Evolutionary conservation across 1,140 invertebrate genomes (phyloP).

Genomic region (Macrostomum lignano): DNA sequence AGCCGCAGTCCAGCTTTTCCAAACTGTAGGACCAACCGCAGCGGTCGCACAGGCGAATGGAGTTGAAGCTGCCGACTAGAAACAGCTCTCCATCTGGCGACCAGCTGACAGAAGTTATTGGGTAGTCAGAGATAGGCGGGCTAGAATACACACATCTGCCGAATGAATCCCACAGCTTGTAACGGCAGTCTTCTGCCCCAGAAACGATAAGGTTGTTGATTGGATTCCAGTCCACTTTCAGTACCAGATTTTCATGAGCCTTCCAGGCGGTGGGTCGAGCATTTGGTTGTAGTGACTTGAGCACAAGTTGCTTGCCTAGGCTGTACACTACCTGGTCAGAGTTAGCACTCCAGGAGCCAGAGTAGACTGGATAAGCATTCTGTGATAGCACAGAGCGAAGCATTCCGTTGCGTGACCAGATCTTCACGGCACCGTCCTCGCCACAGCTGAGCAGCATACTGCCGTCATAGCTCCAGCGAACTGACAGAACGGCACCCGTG

Average conservation of each 20-base stretch:
- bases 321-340: constrained; percentile 53
- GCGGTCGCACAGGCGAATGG: constrained; percentile 62
- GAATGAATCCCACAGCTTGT: constrained; percentile 70
- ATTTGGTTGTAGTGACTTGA: constrained; percentile 64
- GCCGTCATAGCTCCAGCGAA: constrained; percentile 62
- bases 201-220: constrained; percentile 60
- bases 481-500: constrained; percentile 47
- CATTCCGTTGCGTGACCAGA: constrained; percentile 85
- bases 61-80: constrained; percentile 68
- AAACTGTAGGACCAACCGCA: constrained; percentile 75
- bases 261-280: constrained; percentile 61
- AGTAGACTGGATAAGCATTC: constrained; percentile 44
- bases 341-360: constrained; percentile 56
- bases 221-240: constrained; percentile 58
- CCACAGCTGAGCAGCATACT: constrained; percentile 62
- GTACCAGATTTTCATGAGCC: constrained; percentile 66
- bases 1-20: constrained; percentile 51
- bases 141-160: constrained; percentile 52
- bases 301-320: constrained; percentile 46
- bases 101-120: constrained; percentile 64
- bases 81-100: constrained; percentile 62
- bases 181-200: constrained; percentile 73
- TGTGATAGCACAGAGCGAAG: constrained; percentile 59
- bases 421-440: constrained; percentile 76
- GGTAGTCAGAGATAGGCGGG: constrained; percentile 56